Base-by-base conservation (phyloP, 53 echinoderm and acorn worm species). In the Echinarachnius parma region DNA sequence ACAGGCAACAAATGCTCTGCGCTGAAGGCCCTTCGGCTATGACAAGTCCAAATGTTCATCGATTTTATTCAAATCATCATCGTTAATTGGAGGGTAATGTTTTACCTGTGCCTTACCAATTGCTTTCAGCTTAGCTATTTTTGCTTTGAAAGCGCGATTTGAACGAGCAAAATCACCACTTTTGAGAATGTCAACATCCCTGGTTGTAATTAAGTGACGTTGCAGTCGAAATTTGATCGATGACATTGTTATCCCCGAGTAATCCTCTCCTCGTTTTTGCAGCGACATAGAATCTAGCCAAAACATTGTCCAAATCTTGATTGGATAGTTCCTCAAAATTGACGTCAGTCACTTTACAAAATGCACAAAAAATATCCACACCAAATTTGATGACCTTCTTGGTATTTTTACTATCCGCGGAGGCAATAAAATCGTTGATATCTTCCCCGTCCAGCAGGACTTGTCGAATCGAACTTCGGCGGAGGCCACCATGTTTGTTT, bases 171-270 rank as follows among this genome's bases (percentile, higher is more conserved):
- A 75, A 19, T 57, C 58, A 25, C 46, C 75, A 27, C 59, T 45
- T 46, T 75, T 58, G 16, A 59, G 1, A 26, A 75, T 57, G 45
- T 75, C 75, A 14, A 75, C 60, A 60, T 75, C 24, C 58, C 60
- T 75, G 28, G 75, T 75, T 55, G 39, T 27, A 15, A 75, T 45
- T 27, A 75, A 75, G 34, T 75, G 75, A 2, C 46, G 56, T 75
- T 59, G 75, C 44, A 22, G 31, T 26, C 59, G 60, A 27, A 58
- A 76, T 58, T 31, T 58, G 28, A 76, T 58, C n/a, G 76, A 76
- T 21, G 33, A 31, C 76, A 60, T 76, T 20, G 21, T 44, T 76
- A 60, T 76, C 46, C 48, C 48, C 14, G 32, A 60, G 48, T 60
- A 61, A 31, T 60, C 33, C 21, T 37, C 14, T 20, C 76, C 61